These are phyloP conservation scores for Hyles euphorbiae DNA, from an alignment of 1,140 invertebrate genomes.

Conservation along the genomic window DNA sequence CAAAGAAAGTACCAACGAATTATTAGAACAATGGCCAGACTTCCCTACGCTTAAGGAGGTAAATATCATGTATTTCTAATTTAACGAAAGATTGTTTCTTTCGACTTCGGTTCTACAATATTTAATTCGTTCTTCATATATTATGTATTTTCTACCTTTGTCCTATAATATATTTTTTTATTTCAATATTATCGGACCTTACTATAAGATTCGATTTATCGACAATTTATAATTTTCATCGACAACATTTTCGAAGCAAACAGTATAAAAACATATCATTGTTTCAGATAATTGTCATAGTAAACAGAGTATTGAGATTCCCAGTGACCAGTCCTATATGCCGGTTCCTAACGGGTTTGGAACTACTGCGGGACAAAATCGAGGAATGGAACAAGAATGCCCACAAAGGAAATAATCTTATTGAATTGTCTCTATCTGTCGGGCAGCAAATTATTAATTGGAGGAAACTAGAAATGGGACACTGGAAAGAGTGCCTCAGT, in stretches of 20 bases:
- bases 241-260: not conserved
- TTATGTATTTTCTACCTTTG: no score
- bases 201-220: no score
- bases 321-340: slow-evolving; percentile 88
- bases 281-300: slow-evolving; percentile 80
- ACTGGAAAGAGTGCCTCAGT: slow-evolving; percentile 88
- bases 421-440: slow-evolving; percentile 81
- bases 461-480: slow-evolving; percentile 92
- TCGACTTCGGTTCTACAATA: not conserved
- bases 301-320: slow-evolving; percentile 86
- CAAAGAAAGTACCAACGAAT: slow-evolving; percentile 77
- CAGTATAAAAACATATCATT: slow-evolving; percentile 8
- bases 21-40: slow-evolving; percentile 92
- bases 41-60: slow-evolving; percentile 90
- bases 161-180: no score
- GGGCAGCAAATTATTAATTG: slow-evolving; percentile 91
- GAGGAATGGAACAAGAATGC: slow-evolving; percentile 96
- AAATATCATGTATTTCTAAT: slow-evolving; percentile 23
- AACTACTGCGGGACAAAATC: slow-evolving; percentile 88
- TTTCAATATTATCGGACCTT: no score
- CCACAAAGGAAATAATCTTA: slow-evolving; percentile 89
- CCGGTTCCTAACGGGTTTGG: slow-evolving; percentile 92
- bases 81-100: no score
- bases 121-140: no score
- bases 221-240: no score